phyloP scores from a whole-genome alignment of 2,888 invertebrate species.

The Hyalella azteca region DNA sequence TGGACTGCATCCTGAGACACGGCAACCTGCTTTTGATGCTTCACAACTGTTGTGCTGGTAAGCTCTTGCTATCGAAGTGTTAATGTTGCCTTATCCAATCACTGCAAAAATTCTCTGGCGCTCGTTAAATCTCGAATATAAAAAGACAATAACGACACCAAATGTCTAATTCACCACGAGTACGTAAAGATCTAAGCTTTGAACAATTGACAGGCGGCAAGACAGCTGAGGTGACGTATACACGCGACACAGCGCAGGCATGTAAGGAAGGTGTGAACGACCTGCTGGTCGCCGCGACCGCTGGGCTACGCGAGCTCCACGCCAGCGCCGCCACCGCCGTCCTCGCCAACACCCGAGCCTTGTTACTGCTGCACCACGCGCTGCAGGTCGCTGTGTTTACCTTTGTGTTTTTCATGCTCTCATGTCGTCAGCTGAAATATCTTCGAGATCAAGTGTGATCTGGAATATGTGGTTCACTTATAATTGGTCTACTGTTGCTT shows the following conservation, averaged over 20 bases:
- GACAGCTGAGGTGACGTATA: neutral
- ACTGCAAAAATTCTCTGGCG: too few species aligned
- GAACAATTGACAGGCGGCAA: neutral
- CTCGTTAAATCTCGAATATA: too few species aligned
- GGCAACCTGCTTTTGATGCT: conserved; percentile 42
- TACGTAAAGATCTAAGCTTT: too few species aligned
- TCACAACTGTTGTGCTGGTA: conserved; percentile 35
- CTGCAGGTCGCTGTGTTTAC: conserved; percentile 24
- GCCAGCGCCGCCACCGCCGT: conserved; percentile 12
- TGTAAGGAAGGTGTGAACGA: neutral
- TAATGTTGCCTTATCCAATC: too few species aligned
- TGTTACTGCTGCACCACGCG: neutral
- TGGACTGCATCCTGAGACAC: conserved; percentile 42
- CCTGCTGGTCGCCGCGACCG: neutral
- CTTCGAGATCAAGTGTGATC: too few species aligned
- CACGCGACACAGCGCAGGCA: neutral
- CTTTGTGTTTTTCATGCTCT: too few species aligned
- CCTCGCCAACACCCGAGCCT: neutral
- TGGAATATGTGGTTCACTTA: too few species aligned
- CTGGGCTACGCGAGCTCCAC: neutral
- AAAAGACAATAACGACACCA: too few species aligned
- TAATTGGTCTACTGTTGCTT: too few species aligned
- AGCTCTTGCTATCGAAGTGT: neutral
- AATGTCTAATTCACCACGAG: too few species aligned
- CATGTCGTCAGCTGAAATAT: too few species aligned